Percentiles rank a stretch among this genome's conserved stretches.
phyloP scores from a whole-genome alignment of 1,140 invertebrate genomes.

The Zaprionus ghesquierei region DNA sequence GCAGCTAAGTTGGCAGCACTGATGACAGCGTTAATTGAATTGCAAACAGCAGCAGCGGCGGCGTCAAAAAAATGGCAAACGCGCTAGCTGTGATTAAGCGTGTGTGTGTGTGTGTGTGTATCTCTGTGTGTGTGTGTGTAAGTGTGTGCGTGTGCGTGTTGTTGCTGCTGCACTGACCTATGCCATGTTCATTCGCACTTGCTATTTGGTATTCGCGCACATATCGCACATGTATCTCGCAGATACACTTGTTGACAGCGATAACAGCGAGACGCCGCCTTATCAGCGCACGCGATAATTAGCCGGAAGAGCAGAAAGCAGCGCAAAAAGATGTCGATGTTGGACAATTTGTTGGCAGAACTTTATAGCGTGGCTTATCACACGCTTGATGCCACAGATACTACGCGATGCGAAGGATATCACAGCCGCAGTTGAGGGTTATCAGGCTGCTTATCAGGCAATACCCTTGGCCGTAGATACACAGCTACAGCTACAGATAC shows the following conservation, averaged over 20 bases:
- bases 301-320: constrained; percentile 18
- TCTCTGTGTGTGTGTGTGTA: background rate
- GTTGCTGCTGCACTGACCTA: constrained; percentile 28
- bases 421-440: no score
- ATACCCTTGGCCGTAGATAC: constrained; percentile 10
- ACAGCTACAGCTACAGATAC: constrained; percentile 17
- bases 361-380: background rate
- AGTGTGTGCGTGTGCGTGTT: no score
- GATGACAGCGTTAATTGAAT: constrained; percentile 75
- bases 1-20: no score
- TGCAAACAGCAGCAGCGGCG: constrained; percentile 57
- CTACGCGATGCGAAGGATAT: background rate
- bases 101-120: background rate
- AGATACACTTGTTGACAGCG: constrained; percentile 27
- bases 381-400: no score
- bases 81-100: constrained; percentile 35
- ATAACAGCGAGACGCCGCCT: background rate
- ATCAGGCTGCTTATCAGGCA: background rate
- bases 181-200: background rate
- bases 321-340: background rate
- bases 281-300: constrained; percentile 5
- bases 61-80: constrained; percentile 5
- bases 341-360: background rate
- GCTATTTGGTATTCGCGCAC: background rate
- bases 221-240: constrained; percentile 6